These are phyloP conservation scores for Polymixis flavicincta DNA, from an alignment of 2,888 invertebrate genomes.

Conservation along the genomic window DNA sequence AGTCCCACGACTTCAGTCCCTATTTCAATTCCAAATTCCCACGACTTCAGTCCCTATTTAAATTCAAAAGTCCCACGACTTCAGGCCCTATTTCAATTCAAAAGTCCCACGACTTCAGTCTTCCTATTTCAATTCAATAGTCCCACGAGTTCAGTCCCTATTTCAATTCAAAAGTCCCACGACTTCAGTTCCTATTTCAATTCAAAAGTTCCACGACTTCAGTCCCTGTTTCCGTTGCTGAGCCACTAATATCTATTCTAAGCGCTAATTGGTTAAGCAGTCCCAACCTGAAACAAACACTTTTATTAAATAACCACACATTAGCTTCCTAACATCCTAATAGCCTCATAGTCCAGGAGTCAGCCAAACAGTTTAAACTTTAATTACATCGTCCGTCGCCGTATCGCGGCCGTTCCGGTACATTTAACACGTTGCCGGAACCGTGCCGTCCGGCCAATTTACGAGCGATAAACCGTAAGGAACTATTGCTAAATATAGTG, in stretches of 20 bases:
- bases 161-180: neutral
- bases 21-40: too few relatives aligned
- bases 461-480: conserved; percentile 49
- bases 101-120: too few relatives aligned
- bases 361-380: conserved; percentile 53
- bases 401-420: conserved; percentile 64
- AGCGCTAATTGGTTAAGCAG: neutral
- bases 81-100: too few relatives aligned
- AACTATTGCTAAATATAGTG: conserved; percentile 45
- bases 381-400: conserved; percentile 50
- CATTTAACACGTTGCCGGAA: conserved; percentile 62
- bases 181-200: too few relatives aligned
- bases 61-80: neutral
- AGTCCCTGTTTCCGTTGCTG: neutral
- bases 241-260: neutral
- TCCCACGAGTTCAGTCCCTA: neutral
- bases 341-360: conserved; percentile 16
- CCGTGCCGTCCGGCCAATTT: conserved; percentile 41
- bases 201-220: too few relatives aligned
- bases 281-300: conserved; percentile 7
- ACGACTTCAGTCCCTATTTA: neutral
- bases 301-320: conserved; percentile 20
- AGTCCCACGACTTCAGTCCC: neutral
- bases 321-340: conserved; percentile 14
- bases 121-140: too few relatives aligned